Base-by-base conservation (phyloP, 64 coral and sea anemone genomes). In the Dendrophyllia cribrosa region DNA sequence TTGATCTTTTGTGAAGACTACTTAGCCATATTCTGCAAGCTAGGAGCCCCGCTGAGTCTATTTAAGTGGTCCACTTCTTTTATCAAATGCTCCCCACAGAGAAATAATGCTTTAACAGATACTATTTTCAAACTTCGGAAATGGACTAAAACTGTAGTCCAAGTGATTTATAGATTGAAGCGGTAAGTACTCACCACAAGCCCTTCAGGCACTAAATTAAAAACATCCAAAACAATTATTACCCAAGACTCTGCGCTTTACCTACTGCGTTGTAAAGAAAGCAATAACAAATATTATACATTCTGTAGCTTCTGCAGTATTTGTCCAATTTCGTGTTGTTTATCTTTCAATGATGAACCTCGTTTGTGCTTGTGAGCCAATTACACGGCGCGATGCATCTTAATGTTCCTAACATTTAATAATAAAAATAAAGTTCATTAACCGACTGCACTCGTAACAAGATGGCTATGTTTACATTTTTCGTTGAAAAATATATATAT, bases 51-150 rank as follows among this genome's bases (percentile, higher is more conserved):
- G 80, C 80, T 67, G 80, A n/a, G 80, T 84, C n/a, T 66, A 43
- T 84, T 46, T 82, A 84, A 84, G 80, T 50, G 61, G 9, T 45
- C 60, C 45, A 68, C 43, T 49, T 24, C 13, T 19, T 51, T 84
- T 47, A 49, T 84, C 80, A 47, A 66, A 68, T 67, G n/a, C 62
- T 47, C 45, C 80, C 80, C 16, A 52, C 80, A 84, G 80, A 49
- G 80, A 68, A 83, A 44, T 45, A 65, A 84, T 84, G 19, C 80
- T 65, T 16, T 15, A 20, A 19, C 62, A 21, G 58, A 84, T 68
- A 66, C 23, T 7, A 46, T 63, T 65, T 12, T 84, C 9, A 51
- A n/a, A 23, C 43, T 67, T 45, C 62, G 80, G 80, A 84, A 84
- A 68, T 51, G 44, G 43, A 51, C 17, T 22, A 20, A 23, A 84